Percentiles rank a stretch among this genome's conserved stretches.
Evolutionary conservation across 2,113 vertebrate species (phyloP).

Genomic region (Arenaria interpres): DNA sequence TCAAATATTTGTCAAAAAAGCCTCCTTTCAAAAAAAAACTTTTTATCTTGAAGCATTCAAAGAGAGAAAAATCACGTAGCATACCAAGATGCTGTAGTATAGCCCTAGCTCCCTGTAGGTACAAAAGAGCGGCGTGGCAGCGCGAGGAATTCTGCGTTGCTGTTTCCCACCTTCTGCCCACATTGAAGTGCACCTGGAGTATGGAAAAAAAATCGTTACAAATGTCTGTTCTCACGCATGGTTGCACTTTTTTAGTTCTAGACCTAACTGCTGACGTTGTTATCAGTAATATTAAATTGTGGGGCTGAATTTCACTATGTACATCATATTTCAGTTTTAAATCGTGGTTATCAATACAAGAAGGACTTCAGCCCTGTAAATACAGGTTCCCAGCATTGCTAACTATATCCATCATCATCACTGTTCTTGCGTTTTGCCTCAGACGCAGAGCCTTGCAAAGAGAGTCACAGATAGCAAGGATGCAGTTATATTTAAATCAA

Average conservation of each 20-base stretch:
- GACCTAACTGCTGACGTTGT: background rate
- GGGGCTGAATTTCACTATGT: background rate
- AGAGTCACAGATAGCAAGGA: background rate
- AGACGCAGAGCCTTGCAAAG: background rate
- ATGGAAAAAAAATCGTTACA: background rate
- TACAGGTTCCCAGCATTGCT: background rate
- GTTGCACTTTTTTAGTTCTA: background rate
- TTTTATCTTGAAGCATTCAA: background rate
- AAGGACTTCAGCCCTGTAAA: background rate
- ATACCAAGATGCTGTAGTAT: background rate
- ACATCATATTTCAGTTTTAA: background rate
- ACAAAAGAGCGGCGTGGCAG: accelerated
- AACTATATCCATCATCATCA: background rate
- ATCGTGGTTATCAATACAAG: background rate
- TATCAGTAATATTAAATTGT: background rate
- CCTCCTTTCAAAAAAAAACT: background rate
- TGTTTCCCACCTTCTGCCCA: background rate
- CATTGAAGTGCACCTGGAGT: background rate
- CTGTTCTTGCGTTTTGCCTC: background rate
- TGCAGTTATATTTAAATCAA: slow-evolving; percentile 33
- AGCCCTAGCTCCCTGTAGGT: background rate
- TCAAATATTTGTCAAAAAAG: background rate
- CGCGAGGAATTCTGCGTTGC: accelerated
- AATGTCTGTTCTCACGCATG: background rate
- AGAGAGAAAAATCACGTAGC: background rate